A percentile compares a stretch with the other conserved stretches of the same genome.
Evolutionary conservation across 2,797 vertebrate genomes (phyloP).

Genomic region (Ciconia nigra): DNA sequence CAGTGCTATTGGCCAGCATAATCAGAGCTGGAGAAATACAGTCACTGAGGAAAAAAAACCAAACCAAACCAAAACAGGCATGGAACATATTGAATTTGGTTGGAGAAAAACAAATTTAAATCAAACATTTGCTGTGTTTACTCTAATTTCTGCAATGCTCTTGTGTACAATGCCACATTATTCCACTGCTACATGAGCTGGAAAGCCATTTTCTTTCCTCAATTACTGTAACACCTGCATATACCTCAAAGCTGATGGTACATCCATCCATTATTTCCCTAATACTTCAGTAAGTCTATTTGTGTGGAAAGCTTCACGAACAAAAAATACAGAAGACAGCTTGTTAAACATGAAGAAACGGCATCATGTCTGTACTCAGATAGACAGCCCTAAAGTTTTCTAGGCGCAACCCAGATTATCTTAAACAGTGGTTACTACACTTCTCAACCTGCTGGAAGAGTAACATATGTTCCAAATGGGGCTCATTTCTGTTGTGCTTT

Average conservation of each 20-base stretch:
- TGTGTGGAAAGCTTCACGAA: background rate
- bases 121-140: background rate
- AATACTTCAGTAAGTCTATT: background rate
- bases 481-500: background rate
- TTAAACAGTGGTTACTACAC: background rate
- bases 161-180: background rate
- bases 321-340: background rate
- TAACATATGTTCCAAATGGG: background rate
- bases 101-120: background rate
- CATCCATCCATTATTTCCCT: background rate
- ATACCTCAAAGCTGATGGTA: background rate
- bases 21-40: background rate
- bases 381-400: background rate
- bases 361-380: background rate
- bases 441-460: background rate
- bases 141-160: slow-evolving; percentile 15
- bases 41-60: background rate
- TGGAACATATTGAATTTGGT: background rate
- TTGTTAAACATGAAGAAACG: background rate
- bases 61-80: background rate
- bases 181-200: background rate
- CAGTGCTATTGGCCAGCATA: background rate
- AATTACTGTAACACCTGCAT: background rate
- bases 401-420: background rate
- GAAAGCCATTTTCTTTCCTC: slow-evolving; percentile 9